Evolutionary conservation across 2,888 invertebrate species (phyloP).

Genomic region (Dolomedes plantarius): DNA sequence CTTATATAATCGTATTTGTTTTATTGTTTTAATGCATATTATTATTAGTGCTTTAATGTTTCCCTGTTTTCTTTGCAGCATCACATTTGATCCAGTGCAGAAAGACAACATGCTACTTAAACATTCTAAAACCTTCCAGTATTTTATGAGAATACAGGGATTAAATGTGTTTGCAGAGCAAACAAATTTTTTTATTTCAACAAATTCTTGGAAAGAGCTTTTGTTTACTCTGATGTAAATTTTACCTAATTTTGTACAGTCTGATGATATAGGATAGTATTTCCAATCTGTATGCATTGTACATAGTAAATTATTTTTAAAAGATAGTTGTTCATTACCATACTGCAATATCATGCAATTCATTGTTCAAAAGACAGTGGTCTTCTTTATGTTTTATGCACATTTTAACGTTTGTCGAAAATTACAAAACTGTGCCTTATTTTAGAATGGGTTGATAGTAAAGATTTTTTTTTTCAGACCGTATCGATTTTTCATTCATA

Average conservation of each 20-base stretch:
- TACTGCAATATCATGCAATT: too few species aligned
- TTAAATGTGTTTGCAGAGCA: background rate
- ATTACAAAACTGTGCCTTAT: too few species aligned
- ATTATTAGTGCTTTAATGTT: too few species aligned
- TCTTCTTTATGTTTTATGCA: too few species aligned
- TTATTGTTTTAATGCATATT: too few species aligned
- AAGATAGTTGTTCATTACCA: too few species aligned
- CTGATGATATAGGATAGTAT: background rate
- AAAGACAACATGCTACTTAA: background rate
- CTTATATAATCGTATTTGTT: too few species aligned
- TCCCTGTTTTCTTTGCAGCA: background rate
- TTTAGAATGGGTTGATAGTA: too few species aligned
- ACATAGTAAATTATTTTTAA: slow-evolving; percentile 5
- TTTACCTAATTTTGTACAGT: background rate
- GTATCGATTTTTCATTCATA: background rate
- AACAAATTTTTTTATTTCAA: background rate
- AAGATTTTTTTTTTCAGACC: too few species aligned
- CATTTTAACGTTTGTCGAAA: too few species aligned
- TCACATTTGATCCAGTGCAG: background rate
- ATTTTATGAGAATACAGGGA: background rate
- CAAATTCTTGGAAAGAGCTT: background rate
- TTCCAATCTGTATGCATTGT: background rate
- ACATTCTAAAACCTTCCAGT: background rate
- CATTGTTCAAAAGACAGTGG: too few species aligned
- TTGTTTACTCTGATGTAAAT: background rate